These are phyloP conservation scores for Ridgeia piscesae DNA, from an alignment of 1,140 invertebrate genomes.

Conservation along the genomic window DNA sequence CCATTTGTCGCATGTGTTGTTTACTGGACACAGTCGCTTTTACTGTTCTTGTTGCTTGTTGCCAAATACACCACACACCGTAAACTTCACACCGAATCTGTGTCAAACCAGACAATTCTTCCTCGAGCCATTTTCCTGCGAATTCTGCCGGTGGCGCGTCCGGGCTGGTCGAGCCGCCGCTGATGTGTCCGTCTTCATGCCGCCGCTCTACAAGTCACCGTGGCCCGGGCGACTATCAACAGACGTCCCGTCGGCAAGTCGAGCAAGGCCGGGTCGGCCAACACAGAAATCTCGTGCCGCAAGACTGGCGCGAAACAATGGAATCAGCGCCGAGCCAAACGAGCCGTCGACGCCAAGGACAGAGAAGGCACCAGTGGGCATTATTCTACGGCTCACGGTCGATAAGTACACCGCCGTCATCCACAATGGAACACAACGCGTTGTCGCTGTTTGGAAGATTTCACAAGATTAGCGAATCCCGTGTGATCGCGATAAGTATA, in stretches of 20 bases:
- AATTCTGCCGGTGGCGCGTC: neutral
- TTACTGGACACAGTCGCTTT: neutral
- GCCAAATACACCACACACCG: neutral
- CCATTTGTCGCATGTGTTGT: neutral
- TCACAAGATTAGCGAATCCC: neutral
- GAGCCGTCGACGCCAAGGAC: neutral
- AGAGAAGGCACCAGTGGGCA: neutral
- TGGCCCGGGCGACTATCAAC: neutral
- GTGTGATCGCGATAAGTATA: too few species aligned
- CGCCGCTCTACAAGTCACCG: neutral
- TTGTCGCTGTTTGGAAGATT: neutral
- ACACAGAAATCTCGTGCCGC: neutral
- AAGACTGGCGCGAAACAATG: neutral
- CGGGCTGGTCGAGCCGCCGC: neutral
- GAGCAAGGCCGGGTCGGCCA: neutral
- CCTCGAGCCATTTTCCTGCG: neutral
- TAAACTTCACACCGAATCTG: neutral
- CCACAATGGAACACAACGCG: neutral
- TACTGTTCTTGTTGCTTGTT: neutral
- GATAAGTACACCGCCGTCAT: neutral
- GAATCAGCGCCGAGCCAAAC: neutral
- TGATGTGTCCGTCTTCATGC: neutral
- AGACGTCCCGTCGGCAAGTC: neutral
- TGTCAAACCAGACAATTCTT: neutral
- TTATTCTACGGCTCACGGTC: neutral